phyloP scores from a whole-genome alignment of 92 coral and sea anemone species.

The Phenganax stokvisi region DNA sequence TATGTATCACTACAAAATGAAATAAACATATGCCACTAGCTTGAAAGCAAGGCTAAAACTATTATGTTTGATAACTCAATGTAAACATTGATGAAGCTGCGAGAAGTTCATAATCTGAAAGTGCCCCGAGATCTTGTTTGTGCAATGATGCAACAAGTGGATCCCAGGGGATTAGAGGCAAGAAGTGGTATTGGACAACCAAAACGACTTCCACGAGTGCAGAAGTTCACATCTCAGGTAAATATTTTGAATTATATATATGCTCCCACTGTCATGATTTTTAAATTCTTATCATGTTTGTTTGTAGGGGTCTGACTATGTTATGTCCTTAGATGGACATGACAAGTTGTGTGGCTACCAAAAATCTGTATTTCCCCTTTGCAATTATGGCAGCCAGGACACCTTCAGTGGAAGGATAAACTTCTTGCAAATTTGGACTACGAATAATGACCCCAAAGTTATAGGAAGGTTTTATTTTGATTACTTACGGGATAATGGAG shows the following conservation, averaged over 20 bases:
- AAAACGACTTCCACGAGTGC: conserved; percentile 13
- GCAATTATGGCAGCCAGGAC: too few species aligned
- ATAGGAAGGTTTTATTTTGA: background rate
- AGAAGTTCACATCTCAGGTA: background rate
- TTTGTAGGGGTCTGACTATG: background rate
- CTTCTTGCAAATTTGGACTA: background rate
- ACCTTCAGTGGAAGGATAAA: too few species aligned
- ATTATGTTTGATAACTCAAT: too few species aligned
- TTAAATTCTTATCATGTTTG: background rate
- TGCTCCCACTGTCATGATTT: background rate
- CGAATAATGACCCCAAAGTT: background rate
- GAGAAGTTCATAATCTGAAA: conserved; percentile 19
- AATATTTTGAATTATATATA: too few species aligned
- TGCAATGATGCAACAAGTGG: conserved; percentile 27
- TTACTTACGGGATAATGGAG: background rate
- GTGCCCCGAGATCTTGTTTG: conserved; percentile 22
- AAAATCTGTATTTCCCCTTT: too few species aligned
- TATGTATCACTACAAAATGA: too few species aligned
- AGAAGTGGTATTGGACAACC: conserved; percentile 33
- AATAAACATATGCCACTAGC: too few species aligned
- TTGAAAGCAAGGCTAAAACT: too few species aligned
- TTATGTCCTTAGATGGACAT: background rate
- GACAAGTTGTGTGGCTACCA: too few species aligned
- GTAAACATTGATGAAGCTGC: conserved; percentile 6
- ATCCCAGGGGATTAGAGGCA: conserved; percentile 23